A percentile compares a stretch with the other conserved stretches of the same genome.
Evolutionary conservation across 2,888 invertebrate genomes (phyloP).

Genomic region (Masnerella sp.): DNA sequence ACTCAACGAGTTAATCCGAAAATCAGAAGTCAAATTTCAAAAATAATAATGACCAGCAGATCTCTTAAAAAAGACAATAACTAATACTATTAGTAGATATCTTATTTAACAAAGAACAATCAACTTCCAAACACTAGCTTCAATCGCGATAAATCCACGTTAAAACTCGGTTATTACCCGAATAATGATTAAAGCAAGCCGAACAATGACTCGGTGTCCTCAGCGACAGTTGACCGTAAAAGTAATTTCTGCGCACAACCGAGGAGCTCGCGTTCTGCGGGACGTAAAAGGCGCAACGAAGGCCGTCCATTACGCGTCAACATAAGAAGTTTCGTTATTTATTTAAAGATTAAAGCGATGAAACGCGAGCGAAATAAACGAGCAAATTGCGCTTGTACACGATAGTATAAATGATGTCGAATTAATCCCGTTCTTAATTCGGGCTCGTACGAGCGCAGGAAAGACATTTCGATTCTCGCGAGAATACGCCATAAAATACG

Average conservation of each 20-base stretch:
- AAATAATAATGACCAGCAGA: too few species aligned
- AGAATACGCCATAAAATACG: slow-evolving; percentile 59
- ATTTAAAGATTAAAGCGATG: slow-evolving; percentile 49
- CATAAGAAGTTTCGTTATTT: slow-evolving; percentile 35
- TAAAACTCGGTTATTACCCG: too few species aligned
- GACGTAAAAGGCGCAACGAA: slow-evolving; percentile 22
- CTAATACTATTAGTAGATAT: too few species aligned
- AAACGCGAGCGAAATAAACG: slow-evolving; percentile 44
- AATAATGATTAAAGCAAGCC: too few species aligned
- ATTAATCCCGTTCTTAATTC: slow-evolving; percentile 57
- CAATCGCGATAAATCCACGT: too few species aligned
- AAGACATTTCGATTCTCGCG: slow-evolving; percentile 60
- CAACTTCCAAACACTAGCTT: too few species aligned
- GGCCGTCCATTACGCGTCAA: slow-evolving; percentile 18
- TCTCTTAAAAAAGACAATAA: too few species aligned
- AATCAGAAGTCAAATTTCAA: too few species aligned
- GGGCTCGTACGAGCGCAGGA: slow-evolving; percentile 37
- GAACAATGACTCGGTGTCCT: too few species aligned
- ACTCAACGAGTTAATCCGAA: too few species aligned
- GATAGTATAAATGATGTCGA: slow-evolving; percentile 51
- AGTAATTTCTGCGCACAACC: neutral
- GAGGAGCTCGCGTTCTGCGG: too few species aligned
- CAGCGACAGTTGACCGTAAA: slow-evolving; percentile 1
- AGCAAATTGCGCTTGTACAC: slow-evolving; percentile 47
- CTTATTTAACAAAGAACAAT: too few species aligned